phyloP scores from a whole-genome alignment of 2,797 vertebrate species.

The Chromis chromis region DNA sequence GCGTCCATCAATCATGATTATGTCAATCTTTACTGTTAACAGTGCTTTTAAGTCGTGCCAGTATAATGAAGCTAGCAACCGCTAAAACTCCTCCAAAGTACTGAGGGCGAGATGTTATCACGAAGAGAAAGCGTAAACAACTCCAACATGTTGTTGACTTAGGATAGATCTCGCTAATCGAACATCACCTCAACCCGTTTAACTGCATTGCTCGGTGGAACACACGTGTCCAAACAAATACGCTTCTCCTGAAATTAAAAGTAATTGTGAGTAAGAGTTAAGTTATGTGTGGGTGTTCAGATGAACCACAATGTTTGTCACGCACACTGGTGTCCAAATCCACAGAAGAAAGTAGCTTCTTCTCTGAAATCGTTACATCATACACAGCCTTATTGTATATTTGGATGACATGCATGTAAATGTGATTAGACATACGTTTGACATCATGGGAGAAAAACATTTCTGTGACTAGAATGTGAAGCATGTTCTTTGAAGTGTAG shows the following conservation, averaged over 20 bases:
- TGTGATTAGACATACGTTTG: not conserved
- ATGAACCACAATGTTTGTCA: slow-evolving; percentile 5
- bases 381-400: not conserved
- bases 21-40: not conserved
- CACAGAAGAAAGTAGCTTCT: not conserved
- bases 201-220: slow-evolving; percentile 28
- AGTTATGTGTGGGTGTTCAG: not conserved
- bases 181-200: slow-evolving; percentile 34
- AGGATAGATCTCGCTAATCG: slow-evolving; percentile 49
- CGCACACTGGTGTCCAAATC: not conserved
- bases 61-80: slow-evolving; percentile 34
- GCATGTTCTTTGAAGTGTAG: not conserved
- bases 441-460: not conserved
- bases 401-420: not conserved
- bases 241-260: slow-evolving; percentile 1
- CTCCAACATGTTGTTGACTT: slow-evolving; percentile 60
- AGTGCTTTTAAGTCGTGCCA: slow-evolving; percentile 3
- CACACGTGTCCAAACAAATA: slow-evolving; percentile 50
- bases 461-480: not conserved
- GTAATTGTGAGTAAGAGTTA: not conserved
- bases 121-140: slow-evolving; percentile 45
- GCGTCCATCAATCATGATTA: slow-evolving; percentile 33
- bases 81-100: slow-evolving; percentile 7
- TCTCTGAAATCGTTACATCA: not conserved
- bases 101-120: slow-evolving; percentile 47